Conservation (phyloP, 2,113 vertebrate species). For the Pycnonotus jocosus region DNA sequence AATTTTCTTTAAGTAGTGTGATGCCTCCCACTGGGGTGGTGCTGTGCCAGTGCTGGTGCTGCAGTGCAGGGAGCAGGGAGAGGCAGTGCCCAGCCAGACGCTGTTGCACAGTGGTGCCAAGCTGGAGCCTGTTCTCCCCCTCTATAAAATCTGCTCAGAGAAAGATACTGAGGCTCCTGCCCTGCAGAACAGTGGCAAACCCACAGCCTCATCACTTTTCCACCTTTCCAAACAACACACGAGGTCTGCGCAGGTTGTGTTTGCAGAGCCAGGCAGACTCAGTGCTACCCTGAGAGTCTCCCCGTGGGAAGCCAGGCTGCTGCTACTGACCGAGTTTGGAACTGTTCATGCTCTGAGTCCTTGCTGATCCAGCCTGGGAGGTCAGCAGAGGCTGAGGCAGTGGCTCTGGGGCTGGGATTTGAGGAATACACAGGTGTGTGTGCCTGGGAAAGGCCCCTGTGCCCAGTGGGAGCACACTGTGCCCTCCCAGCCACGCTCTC, state of each 20-base stretch:
- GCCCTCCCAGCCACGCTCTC: accelerated
- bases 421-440: no score
- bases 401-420: accelerated
- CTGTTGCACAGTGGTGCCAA: background rate
- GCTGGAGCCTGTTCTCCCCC: background rate
- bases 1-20: slow-evolving; percentile 33
- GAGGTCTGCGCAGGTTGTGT: background rate
- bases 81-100: background rate
- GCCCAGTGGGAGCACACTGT: accelerated
- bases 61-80: slow-evolving; percentile 6
- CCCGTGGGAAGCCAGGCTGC: background rate
- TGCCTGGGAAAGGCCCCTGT: background rate
- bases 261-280: background rate
- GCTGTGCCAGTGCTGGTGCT: background rate
- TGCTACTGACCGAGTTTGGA: background rate
- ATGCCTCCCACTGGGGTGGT: background rate
- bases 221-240: accelerated
- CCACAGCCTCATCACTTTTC: background rate
- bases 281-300: background rate
- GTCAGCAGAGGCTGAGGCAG: background rate
- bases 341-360: background rate
- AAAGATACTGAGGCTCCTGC: background rate
- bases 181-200: background rate
- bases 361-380: background rate
- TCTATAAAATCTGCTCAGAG: background rate